Evolutionary conservation across 2,113 vertebrate genomes (phyloP).

Genomic region (Grus americana): DNA sequence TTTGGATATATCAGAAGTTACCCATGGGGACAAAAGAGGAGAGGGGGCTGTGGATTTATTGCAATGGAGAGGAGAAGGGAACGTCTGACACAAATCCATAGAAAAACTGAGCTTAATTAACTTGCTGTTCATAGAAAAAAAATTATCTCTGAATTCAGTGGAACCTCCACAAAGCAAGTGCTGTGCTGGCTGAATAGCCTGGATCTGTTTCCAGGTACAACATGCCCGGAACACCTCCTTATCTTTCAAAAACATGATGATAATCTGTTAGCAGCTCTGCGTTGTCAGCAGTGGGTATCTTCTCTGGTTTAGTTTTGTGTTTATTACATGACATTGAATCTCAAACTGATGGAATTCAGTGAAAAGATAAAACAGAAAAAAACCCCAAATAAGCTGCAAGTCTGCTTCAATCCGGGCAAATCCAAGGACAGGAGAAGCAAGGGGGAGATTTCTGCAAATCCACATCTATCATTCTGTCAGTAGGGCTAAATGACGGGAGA

Average conservation of each 20-base stretch:
- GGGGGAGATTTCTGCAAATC: not conserved
- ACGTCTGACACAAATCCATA: not conserved
- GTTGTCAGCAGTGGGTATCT: not conserved
- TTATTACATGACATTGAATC: not conserved
- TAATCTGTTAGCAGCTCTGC: not conserved
- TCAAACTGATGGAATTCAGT: not conserved
- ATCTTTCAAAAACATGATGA: not conserved
- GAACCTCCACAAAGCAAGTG: not conserved
- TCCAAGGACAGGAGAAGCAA: not conserved
- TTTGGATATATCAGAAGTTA: not conserved
- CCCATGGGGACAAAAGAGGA: not conserved
- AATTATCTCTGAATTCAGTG: not conserved
- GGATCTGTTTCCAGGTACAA: not conserved
- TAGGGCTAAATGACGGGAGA: not conserved
- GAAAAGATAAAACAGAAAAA: too few species aligned
- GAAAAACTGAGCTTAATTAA: not conserved
- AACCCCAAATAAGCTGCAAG: rapidly evolving
- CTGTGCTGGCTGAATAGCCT: not conserved
- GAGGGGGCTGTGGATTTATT: not conserved
- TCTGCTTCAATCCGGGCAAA: not conserved
- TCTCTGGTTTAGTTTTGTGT: not conserved
- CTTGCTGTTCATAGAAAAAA: not conserved
- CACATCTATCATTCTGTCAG: not conserved
- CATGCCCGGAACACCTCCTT: not conserved
- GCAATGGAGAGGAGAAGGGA: not conserved